phyloP scores from a whole-genome alignment of 2,797 vertebrate genomes.

The Myripristis murdjan region DNA sequence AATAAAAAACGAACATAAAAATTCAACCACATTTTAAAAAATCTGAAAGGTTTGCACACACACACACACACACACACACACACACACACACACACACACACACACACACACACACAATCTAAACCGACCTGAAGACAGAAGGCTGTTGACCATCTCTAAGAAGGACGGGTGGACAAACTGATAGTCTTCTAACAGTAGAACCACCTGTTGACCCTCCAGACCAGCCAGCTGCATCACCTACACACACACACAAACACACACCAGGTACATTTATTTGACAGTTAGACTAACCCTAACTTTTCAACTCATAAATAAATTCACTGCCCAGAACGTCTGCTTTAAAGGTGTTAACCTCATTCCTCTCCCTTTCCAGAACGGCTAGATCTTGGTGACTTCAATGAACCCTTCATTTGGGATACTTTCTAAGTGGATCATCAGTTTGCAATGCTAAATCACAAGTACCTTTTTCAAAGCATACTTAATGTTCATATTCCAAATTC shows the following conservation, averaged over 20 bases:
- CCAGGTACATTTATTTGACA: background rate
- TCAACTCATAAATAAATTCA: too few relatives aligned
- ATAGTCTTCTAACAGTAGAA: conserved; percentile 95
- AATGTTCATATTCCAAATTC: too few relatives aligned
- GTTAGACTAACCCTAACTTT: background rate
- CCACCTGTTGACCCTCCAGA: conserved; percentile 93
- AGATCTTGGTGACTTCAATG: too few relatives aligned
- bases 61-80: conserved; percentile 8
- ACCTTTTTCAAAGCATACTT: too few relatives aligned
- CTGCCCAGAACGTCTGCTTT: too few relatives aligned
- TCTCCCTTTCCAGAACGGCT: too few relatives aligned
- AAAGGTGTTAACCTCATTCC: too few relatives aligned
- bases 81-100: conserved; percentile 7
- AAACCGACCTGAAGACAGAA: conserved; percentile 93
- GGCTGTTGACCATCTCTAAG: conserved; percentile 97
- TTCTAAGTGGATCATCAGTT: too few relatives aligned
- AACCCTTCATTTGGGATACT: too few relatives aligned
- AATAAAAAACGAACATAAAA: too few relatives aligned
- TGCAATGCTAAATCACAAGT: too few relatives aligned
- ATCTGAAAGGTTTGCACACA: too few relatives aligned
- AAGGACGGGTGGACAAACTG: conserved; percentile 94
- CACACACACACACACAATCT: conserved; percentile 4
- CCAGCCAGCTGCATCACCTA: conserved; percentile 95
- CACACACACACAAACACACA: conserved; percentile 30
- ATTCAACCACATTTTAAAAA: background rate